These are phyloP conservation scores for Chlorodrepanis virens DNA, from an alignment of 2,113 vertebrate species.

Conservation along the genomic window DNA sequence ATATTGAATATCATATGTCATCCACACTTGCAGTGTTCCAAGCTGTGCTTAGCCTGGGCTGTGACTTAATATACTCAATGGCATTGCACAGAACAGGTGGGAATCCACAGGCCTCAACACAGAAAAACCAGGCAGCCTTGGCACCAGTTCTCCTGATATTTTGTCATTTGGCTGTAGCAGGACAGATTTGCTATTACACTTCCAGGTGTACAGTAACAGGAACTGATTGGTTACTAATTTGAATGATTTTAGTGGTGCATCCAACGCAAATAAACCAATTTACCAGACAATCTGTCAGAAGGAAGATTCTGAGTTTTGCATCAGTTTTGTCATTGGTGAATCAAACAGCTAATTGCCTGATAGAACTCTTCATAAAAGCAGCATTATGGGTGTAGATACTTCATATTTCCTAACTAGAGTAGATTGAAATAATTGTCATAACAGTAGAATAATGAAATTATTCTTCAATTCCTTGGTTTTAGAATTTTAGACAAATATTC, in stretches of 20 bases:
- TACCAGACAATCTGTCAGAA: neutral
- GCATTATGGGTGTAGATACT: neutral
- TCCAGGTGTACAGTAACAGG: constrained; percentile 11
- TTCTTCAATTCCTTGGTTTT: neutral
- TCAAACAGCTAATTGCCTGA: neutral
- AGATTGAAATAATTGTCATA: neutral
- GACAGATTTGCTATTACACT: neutral
- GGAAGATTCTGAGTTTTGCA: neutral
- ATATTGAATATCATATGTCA: neutral
- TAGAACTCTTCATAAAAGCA: neutral
- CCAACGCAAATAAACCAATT: neutral
- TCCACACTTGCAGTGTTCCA: neutral
- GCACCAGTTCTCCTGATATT: neutral
- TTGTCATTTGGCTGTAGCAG: constrained; percentile 21
- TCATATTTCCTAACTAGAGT: neutral
- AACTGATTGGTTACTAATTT: constrained; percentile 1
- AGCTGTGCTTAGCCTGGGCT: constrained; percentile 19
- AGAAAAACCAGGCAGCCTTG: neutral
- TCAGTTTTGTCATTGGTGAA: neutral
- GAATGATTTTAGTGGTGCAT: neutral
- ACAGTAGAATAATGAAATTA: neutral
- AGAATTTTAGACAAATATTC: neutral
- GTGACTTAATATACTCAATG: neutral
- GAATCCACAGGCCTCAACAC: neutral
- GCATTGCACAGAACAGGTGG: constrained; percentile 33